These are phyloP conservation scores for Scaptomyza cyrtandrae DNA, from an alignment of 2,888 invertebrate genomes.

Conservation along the genomic window DNA sequence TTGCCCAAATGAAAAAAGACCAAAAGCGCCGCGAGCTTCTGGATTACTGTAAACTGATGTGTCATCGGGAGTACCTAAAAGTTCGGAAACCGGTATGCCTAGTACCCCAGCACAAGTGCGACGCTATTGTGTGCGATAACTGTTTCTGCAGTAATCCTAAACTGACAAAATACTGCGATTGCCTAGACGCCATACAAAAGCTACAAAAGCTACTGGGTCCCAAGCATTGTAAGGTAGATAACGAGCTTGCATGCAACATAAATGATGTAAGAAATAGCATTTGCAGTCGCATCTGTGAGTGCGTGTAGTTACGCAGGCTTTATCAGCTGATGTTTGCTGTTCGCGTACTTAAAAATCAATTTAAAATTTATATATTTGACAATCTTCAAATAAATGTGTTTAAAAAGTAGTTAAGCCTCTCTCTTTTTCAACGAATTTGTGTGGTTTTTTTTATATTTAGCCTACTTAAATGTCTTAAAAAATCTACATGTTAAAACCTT, in stretches of 20 bases:
- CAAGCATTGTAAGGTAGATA: slow-evolving; percentile 16
- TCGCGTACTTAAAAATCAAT: too few species aligned
- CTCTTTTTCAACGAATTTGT: too few species aligned
- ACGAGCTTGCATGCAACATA: slow-evolving; percentile 39
- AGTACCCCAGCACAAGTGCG: slow-evolving; percentile 30
- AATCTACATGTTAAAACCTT: not conserved
- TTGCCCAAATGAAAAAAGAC: slow-evolving; percentile 35
- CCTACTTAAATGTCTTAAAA: not conserved
- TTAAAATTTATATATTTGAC: too few species aligned
- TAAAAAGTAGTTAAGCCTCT: too few species aligned
- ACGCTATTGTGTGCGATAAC: slow-evolving; percentile 22
- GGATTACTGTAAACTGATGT: slow-evolving; percentile 28
- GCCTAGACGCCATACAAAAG: slow-evolving; percentile 47
- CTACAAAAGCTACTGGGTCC: slow-evolving; percentile 41
- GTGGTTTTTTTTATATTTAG: too few species aligned
- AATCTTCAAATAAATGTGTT: too few species aligned
- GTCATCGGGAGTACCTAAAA: slow-evolving; percentile 19
- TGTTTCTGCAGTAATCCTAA: slow-evolving; percentile 29
- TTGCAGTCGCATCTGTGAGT: slow-evolving; percentile 35
- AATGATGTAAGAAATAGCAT: slow-evolving; percentile 46
- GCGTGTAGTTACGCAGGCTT: too few species aligned
- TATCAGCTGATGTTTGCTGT: too few species aligned
- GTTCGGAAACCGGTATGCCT: slow-evolving; percentile 2
- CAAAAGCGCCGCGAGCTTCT: slow-evolving; percentile 24
- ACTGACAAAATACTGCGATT: slow-evolving; percentile 47